These are phyloP conservation scores for Scytalopus superciliaris DNA, from an alignment of 2,113 vertebrate genomes.

Conservation along the genomic window DNA sequence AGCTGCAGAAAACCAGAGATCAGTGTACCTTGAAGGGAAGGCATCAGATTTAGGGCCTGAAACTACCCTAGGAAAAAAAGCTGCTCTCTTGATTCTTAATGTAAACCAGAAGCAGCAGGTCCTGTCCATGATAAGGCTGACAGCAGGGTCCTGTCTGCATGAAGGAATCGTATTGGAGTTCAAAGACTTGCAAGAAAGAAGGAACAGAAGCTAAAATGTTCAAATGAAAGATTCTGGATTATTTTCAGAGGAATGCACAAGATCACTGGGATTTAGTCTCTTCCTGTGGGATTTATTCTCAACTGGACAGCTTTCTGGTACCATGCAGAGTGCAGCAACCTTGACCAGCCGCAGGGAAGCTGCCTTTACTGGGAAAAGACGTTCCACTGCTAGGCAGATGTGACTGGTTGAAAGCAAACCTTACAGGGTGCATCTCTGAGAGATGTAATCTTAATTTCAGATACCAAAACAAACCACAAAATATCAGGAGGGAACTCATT, in stretches of 20 bases:
- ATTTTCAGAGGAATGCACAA: background rate
- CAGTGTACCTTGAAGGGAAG: background rate
- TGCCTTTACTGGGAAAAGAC: slow-evolving; percentile 18
- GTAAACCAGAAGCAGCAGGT: background rate
- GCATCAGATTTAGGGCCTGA: background rate
- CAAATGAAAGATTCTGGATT: background rate
- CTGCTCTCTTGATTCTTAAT: background rate
- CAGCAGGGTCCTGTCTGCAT: background rate
- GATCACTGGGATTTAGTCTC: background rate
- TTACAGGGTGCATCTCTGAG: background rate
- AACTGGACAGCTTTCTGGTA: background rate
- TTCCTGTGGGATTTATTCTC: background rate
- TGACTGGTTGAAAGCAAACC: background rate
- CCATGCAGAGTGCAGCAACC: background rate
- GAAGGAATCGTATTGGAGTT: background rate
- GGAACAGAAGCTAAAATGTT: background rate
- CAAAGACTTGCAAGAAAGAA: background rate
- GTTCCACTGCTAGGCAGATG: background rate
- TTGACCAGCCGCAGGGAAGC: background rate
- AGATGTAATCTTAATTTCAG: background rate
- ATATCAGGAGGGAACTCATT: background rate
- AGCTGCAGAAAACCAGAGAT: background rate
- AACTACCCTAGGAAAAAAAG: background rate
- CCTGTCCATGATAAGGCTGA: background rate
- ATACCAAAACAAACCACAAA: background rate